phyloP scores from a whole-genome alignment of 2,888 invertebrate genomes.

The Erynnis tages region DNA sequence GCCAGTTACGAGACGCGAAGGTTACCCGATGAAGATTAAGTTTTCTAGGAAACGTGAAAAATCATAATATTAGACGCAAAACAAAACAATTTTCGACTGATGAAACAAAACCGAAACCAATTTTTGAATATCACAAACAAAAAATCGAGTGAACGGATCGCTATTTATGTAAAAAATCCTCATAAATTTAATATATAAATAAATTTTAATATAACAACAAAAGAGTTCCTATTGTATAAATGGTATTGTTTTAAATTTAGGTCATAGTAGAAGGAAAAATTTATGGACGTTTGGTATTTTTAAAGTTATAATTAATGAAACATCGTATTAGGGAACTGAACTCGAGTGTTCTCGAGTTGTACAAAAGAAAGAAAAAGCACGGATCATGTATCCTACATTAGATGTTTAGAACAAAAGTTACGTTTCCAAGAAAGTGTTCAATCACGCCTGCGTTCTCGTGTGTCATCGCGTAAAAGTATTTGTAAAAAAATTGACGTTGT shows the following conservation, averaged over 20 bases:
- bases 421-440: constrained; percentile 81
- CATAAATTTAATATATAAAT: constrained; percentile 79
- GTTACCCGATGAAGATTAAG: constrained; percentile 64
- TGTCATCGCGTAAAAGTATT: constrained; percentile 43
- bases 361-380: constrained; percentile 69
- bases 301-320: constrained; percentile 75
- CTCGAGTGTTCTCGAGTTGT: constrained; percentile 59
- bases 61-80: constrained; percentile 45
- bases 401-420: constrained; percentile 74
- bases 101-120: constrained; percentile 47
- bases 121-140: constrained; percentile 51
- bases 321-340: constrained; percentile 69
- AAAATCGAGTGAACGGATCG: constrained; percentile 74
- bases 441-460: constrained; percentile 47
- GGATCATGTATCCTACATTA: constrained; percentile 79
- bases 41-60: constrained; percentile 76
- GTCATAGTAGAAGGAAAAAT: constrained; percentile 79
- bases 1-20: constrained; percentile 61
- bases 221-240: constrained; percentile 82
- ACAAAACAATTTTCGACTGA: constrained; percentile 49
- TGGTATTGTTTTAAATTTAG: constrained; percentile 81
- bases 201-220: constrained; percentile 79
- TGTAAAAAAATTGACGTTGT: constrained; percentile 48
- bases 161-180: constrained; percentile 81
- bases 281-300: constrained; percentile 80